Base-by-base conservation (phyloP, 2,113 vertebrate species). In the Nestor notabilis region DNA sequence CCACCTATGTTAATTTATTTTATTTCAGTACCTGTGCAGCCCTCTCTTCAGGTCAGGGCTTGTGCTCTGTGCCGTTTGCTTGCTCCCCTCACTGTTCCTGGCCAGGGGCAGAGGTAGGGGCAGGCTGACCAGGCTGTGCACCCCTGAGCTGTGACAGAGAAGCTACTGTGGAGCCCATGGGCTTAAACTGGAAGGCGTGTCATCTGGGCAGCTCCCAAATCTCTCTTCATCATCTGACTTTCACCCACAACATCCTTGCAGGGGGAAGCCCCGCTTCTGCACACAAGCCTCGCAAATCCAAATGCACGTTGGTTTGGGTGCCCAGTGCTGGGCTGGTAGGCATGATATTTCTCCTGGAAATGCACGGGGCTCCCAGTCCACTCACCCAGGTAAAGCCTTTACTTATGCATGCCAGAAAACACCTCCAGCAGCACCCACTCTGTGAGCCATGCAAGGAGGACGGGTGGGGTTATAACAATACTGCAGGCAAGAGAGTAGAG, bases 281-380 rank as follows among this genome's bases (percentile, higher is more conserved):
- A 21, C 56, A 19, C 12, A n/a, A 87, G 58, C 72, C 52, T 79
- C 2, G 1, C 18, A 39, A 68, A 7, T 56, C 25, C 0, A 0
- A 17, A 13, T 1, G 47, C 2, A 0, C 0, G 0, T 8, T 5
- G 11, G 9, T 58, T 43, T n/a, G 68, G 47, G 43, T 27, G 43
- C 76, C 43, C 33, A 41, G 11, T 61, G 56, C 66, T 29, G n/a
- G 41, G 19, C 66, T 47, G 74, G 25, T 4, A 9, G 89, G 37
- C 61, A 76, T 9, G 27, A 27, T 6, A 1, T 50, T 41, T 7
- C 41, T 46, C 20, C 7, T 75, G 55, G 56, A 25, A 53, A 31
- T 13, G 17, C 29, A 10, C 7, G 23, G 61, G 25, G 18, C 68
- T 77, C 17, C 52, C 1, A 1, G 29, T 18, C 35, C 70, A 8